Evolutionary conservation across 2,113 vertebrate genomes (phyloP).

Genomic region (Strigops habroptila): DNA sequence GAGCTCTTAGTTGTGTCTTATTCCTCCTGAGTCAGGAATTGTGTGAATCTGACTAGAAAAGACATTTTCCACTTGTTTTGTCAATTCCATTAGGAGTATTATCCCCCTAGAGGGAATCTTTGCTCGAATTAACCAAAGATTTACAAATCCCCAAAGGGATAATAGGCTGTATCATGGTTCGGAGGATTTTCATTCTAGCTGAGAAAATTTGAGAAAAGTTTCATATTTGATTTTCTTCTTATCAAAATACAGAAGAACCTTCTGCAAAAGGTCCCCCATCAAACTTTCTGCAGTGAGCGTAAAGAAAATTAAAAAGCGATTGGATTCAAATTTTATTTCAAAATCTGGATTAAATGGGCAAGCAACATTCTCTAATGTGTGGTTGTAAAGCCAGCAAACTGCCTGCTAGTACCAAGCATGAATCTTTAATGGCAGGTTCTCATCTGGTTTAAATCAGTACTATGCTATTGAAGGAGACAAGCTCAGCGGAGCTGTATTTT

Average conservation of each 20-base stretch:
- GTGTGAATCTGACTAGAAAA: not conserved
- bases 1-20: not conserved
- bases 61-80: not conserved
- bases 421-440: not conserved
- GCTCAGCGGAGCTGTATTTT: not conserved
- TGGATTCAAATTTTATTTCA: not conserved
- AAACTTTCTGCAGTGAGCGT: not conserved
- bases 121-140: conserved; percentile 1
- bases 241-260: not conserved
- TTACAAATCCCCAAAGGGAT: not conserved
- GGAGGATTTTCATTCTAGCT: not conserved
- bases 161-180: not conserved
- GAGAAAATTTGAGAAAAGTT: not conserved
- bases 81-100: not conserved
- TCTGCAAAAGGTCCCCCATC: not conserved
- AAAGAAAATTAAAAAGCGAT: not conserved
- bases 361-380: accelerated
- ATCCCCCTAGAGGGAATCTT: not conserved
- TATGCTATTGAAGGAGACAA: not conserved
- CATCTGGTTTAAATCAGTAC: not conserved
- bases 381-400: not conserved
- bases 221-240: not conserved
- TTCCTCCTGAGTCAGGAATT: not conserved
- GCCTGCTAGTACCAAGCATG: not conserved
- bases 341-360: not conserved